These are phyloP conservation scores for Acanthosepion esculentum DNA, from an alignment of 2,888 invertebrate genomes.

Conservation along the genomic window DNA sequence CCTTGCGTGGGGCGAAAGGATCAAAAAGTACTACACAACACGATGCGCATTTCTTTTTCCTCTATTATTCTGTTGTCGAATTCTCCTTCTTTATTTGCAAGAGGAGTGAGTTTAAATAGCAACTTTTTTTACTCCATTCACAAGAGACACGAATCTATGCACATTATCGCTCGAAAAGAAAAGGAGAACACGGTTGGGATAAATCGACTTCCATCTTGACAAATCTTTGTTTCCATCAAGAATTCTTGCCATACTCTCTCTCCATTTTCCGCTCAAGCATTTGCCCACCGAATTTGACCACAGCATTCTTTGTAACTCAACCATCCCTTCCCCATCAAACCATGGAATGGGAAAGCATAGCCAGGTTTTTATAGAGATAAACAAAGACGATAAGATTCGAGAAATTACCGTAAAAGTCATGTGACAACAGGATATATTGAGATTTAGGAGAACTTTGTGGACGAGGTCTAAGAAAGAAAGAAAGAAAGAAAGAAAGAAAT, in stretches of 20 bases:
- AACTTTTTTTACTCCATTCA: background rate
- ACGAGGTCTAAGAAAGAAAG: background rate
- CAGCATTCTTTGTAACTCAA: background rate
- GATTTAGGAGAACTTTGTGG: background rate
- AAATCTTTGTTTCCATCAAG: background rate
- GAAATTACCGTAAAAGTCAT: background rate
- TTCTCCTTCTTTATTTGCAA: background rate
- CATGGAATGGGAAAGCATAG: background rate
- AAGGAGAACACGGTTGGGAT: background rate
- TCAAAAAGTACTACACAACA: too few relatives aligned
- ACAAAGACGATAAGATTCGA: background rate
- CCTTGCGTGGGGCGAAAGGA: too few relatives aligned
- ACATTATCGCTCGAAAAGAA: background rate
- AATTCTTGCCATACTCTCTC: too few relatives aligned
- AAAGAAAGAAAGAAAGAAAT: background rate
- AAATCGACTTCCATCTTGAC: background rate
- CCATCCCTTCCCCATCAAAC: too few relatives aligned
- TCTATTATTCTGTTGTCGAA: background rate
- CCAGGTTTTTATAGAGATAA: slow-evolving; percentile 4
- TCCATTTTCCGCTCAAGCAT: too few relatives aligned
- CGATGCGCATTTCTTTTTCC: background rate
- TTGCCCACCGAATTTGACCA: background rate
- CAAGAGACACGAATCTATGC: background rate
- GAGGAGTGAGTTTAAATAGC: background rate
- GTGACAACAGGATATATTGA: background rate